These are phyloP conservation scores for Aspiorhynchus laticeps DNA, from an alignment of 2,113 vertebrate species.

Conservation along the genomic window DNA sequence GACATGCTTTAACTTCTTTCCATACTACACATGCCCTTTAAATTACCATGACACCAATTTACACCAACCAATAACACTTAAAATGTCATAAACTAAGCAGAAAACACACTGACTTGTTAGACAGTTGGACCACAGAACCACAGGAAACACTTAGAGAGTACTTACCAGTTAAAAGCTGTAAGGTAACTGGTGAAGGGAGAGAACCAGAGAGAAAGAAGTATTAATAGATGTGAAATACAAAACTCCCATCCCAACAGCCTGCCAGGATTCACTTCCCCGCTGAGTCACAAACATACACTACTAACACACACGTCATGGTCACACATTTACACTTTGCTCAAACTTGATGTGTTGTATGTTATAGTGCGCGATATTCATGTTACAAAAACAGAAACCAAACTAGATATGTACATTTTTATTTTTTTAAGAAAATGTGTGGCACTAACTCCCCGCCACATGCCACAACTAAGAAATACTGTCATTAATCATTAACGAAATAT, in stretches of 20 bases:
- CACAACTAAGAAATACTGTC: not conserved
- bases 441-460: not conserved
- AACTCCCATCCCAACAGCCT: slow-evolving; percentile 13
- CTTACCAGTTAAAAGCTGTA: not conserved
- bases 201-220: slow-evolving; percentile 57
- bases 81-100: not conserved
- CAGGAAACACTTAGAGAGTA: not conserved
- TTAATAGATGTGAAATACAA: slow-evolving; percentile 75
- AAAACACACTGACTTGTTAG: not conserved
- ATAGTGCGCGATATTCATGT: not conserved
- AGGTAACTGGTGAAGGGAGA: not conserved
- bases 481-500: not conserved
- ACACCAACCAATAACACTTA: not conserved
- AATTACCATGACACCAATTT: not conserved
- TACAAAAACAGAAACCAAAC: not conserved
- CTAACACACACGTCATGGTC: not conserved
- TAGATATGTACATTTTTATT: not conserved
- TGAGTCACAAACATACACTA: not conserved
- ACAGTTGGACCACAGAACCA: not conserved
- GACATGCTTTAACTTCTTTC: not conserved
- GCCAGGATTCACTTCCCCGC: slow-evolving; percentile 28
- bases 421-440: not conserved
- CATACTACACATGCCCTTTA: not conserved
- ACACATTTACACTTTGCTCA: not conserved
- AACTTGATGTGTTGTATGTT: not conserved